phyloP scores from a whole-genome alignment of 2,797 vertebrate species.

The Schizopygopsis malacanthus region DNA sequence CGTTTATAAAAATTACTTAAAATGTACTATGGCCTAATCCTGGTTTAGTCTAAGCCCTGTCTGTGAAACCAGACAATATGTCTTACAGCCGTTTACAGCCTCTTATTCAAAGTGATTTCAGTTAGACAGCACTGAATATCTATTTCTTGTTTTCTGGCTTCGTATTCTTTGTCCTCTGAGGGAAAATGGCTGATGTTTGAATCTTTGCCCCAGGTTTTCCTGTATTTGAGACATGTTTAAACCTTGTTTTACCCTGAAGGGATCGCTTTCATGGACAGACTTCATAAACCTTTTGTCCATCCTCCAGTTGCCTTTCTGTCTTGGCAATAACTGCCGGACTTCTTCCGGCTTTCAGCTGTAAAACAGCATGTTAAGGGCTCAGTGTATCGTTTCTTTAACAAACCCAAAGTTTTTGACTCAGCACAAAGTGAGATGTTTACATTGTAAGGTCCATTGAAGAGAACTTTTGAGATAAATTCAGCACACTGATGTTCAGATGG shows the following conservation, averaged over 20 bases:
- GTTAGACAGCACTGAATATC: not conserved
- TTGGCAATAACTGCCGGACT: conserved; percentile 13
- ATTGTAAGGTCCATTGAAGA: conserved; percentile 9
- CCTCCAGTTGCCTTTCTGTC: conserved; percentile 6
- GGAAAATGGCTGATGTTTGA: not conserved
- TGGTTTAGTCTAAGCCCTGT: too few species aligned
- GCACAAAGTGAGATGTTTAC: not conserved
- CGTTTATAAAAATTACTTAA: too few species aligned
- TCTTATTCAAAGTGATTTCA: not conserved
- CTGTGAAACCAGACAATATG: too few species aligned
- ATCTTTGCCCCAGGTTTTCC: conserved; percentile 32
- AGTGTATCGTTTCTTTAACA: not conserved
- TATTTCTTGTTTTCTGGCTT: not conserved
- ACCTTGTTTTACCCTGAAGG: conserved; percentile 6
- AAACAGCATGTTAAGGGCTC: not conserved
- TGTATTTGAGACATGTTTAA: conserved; percentile 7
- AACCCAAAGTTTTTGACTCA: not conserved
- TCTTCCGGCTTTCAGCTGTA: conserved; percentile 1
- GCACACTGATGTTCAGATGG: not conserved
- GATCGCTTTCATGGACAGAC: conserved; percentile 21
- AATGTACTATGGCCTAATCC: too few species aligned
- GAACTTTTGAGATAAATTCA: not conserved
- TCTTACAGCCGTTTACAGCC: not conserved
- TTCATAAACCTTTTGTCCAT: conserved; percentile 20
- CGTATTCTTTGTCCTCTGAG: not conserved